Evolutionary conservation across 53 echinoderm and acorn worm species (phyloP).

Genomic region (Arbacia lixula): DNA sequence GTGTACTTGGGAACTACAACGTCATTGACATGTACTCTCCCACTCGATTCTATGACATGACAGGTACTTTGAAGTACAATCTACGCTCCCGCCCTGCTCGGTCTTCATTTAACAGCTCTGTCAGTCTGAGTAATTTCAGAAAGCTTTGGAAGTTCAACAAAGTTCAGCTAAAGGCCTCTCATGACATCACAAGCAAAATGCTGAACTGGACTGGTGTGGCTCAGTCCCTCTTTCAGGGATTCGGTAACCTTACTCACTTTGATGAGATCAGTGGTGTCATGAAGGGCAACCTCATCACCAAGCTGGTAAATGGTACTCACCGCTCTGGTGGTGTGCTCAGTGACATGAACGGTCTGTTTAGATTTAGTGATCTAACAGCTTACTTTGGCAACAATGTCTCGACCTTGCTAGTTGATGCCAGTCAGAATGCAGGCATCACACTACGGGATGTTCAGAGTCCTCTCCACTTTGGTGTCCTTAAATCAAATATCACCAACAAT

Average conservation of each 20-base stretch:
- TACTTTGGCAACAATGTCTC: no score
- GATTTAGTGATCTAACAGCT: no score
- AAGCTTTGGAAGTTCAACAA: conserved; percentile 46
- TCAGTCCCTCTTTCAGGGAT: neutral
- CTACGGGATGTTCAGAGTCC: neutral
- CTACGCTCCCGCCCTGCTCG: neutral
- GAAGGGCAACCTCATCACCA: conserved; percentile 20
- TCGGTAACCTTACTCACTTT: neutral
- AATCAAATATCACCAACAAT: neutral
- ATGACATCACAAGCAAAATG: conserved; percentile 25
- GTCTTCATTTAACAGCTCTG: conserved; percentile 15
- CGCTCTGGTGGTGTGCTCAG: no score
- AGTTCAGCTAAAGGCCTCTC: neutral
- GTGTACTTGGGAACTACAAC: conserved; percentile 61
- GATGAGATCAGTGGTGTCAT: neutral
- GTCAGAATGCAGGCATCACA: neutral
- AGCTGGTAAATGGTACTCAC: no score
- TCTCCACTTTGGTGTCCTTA: neutral
- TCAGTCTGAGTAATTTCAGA: conserved; percentile 39
- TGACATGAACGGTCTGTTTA: no score
- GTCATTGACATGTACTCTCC: conserved; percentile 65
- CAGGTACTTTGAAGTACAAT: conserved; percentile 26
- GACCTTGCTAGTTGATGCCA: no score
- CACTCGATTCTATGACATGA: conserved; percentile 60
- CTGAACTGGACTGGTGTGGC: conserved; percentile 30